Percentiles rank a stretch among this genome's conserved stretches.
These are phyloP conservation scores for Itoplectis maculator DNA, from an alignment of 2,888 invertebrate genomes.

Conservation along the genomic window DNA sequence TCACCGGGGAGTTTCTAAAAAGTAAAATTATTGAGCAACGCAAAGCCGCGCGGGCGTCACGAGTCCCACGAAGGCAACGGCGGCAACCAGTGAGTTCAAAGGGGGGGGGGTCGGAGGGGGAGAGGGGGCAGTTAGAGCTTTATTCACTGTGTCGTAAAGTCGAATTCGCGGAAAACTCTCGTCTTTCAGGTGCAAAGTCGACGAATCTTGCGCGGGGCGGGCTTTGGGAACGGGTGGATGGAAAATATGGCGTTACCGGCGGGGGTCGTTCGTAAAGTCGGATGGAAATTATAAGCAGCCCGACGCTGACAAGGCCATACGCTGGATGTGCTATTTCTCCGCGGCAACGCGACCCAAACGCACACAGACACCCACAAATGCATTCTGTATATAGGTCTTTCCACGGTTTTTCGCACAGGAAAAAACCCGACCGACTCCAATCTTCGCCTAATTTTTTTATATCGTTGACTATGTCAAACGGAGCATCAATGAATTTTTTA, in stretches of 20 bases:
- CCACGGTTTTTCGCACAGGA: too few relatives aligned
- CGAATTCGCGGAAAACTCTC: conserved; percentile 48
- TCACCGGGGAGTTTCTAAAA: conserved; percentile 10
- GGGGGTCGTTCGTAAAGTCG: conserved; percentile 52
- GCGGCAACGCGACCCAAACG: not conserved
- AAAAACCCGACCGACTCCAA: too few relatives aligned
- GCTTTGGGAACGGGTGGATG: too few relatives aligned
- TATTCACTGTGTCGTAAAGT: conserved; percentile 44
- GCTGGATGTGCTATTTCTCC: conserved; percentile 27
- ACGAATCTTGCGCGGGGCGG: conserved; percentile 53
- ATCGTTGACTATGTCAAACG: too few relatives aligned
- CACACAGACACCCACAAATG: not conserved
- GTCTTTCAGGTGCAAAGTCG: conserved; percentile 46
- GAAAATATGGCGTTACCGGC: conserved; percentile 14
- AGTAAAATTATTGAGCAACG: conserved; percentile 45
- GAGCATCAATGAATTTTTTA: too few relatives aligned
- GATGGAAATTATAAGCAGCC: conserved; percentile 60
- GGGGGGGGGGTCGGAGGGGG: too few relatives aligned
- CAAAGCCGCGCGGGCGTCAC: conserved; percentile 14
- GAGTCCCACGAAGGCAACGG: conserved; percentile 8
- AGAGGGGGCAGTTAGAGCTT: conserved; percentile 45
- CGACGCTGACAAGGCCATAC: conserved; percentile 22
- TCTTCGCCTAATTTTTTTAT: too few relatives aligned
- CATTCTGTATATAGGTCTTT: conserved; percentile 13
- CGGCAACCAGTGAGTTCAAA: too few relatives aligned